Evolutionary conservation across 2,113 vertebrate genomes (phyloP), one percentile per base, ranked within the genome.

Genomic region (Corythaeola cristata): DNA sequence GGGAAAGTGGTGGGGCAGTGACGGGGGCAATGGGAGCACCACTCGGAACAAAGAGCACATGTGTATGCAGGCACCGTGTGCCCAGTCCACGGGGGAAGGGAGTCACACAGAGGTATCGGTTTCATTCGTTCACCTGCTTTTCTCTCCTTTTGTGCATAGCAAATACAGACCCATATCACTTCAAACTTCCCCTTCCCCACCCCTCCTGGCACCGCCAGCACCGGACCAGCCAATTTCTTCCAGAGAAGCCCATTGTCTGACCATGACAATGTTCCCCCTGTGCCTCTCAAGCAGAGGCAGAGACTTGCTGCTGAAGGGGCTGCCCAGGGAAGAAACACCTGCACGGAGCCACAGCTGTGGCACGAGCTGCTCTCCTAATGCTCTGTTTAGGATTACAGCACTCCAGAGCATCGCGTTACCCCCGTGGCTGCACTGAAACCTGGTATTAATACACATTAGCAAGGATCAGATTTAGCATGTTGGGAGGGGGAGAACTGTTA

Each of bases 321-420:
- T 94, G 56, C 67, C 75, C 55, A 78, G 69, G 77, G 77, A 86
- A 85, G 62, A 78, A 93, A 90, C 84, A 87, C 87, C 78, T 95
- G 85, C 95, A 91, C 81, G 79, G 59, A 90, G 50, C 32, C 73
- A 88, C 79, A 90, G 85, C 85, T 95, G 91, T 93, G 72, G 53
- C 5, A 35, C 12, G 47, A 96, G 88, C 95, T 86, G 78, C 66
- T 76, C 80, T 91, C 72, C 82, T 85, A 94, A 96, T 84, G 91
- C 83, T 82, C 90, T 97, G 83, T 77, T 96, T 81, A 93, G 91
- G 91, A 93, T 93, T 87, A 97, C 80, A 83, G 87, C 60, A 53
- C 58, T 81, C 53, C 85, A 55, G 53, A 76, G 88, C 81, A 93
- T 89, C 91, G 68, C 35, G 17, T 95, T 94, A 85, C 93, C 59